phyloP scores from a whole-genome alignment of 2,113 vertebrate species.

The Lepus americanus region DNA sequence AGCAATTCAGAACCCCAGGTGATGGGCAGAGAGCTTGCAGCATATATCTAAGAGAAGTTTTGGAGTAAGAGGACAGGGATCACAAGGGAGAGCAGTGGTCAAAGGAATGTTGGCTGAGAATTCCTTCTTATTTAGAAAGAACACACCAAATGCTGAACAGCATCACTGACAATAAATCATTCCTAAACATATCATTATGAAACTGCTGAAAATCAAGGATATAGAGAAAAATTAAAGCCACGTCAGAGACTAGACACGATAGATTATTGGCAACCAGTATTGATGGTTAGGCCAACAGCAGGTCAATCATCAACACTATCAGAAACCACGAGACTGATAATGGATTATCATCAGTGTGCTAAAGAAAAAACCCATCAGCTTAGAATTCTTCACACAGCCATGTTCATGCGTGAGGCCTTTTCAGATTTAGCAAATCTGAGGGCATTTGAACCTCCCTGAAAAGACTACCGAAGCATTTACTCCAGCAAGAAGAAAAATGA shows the following conservation, averaged over 20 bases:
- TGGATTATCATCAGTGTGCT: not conserved
- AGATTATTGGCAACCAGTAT: not conserved
- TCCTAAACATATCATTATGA: not conserved
- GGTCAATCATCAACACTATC: not conserved
- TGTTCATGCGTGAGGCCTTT: not conserved
- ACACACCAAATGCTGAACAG: not conserved
- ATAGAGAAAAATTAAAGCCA: not conserved
- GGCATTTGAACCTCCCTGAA: not conserved
- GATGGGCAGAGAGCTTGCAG: not conserved
- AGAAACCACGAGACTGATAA: not conserved
- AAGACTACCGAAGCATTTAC: conserved; percentile 63
- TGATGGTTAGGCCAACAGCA: not conserved
- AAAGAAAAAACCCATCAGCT: not conserved
- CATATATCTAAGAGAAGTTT: not conserved
- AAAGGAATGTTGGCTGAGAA: not conserved
- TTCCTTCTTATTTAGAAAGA: not conserved
- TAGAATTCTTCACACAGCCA: not conserved
- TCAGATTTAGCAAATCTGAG: not conserved
- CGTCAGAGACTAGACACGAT: not conserved
- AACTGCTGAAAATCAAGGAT: conserved; percentile 43
- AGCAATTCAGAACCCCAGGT: not conserved
- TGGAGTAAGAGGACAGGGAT: not conserved
- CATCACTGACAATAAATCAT: not conserved
- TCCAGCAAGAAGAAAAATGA: conserved; percentile 54
- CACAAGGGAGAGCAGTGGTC: not conserved